These are phyloP conservation scores for Zeus faber DNA, from an alignment of 2,113 vertebrate species.

Conservation along the genomic window DNA sequence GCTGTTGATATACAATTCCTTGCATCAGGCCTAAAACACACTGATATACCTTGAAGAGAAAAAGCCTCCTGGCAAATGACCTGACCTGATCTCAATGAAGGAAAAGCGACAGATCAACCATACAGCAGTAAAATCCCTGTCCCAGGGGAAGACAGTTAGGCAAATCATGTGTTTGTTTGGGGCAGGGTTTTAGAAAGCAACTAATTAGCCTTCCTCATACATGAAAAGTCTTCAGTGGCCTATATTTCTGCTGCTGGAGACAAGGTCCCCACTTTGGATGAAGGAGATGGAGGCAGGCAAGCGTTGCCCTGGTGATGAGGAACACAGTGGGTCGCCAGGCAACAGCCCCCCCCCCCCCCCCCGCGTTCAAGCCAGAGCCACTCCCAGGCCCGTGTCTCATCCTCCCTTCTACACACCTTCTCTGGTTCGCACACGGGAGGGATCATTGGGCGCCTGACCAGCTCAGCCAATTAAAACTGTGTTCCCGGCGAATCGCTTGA, in stretches of 20 bases:
- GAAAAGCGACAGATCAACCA: too few relatives aligned
- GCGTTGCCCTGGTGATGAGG: slow-evolving; percentile 71
- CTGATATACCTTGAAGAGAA: too few relatives aligned
- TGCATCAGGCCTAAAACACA: too few relatives aligned
- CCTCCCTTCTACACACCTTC: slow-evolving; percentile 23
- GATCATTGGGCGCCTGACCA: slow-evolving; percentile 38
- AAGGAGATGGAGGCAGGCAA: slow-evolving; percentile 66
- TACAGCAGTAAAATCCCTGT: neutral
- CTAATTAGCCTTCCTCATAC: neutral
- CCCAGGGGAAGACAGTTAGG: too few relatives aligned
- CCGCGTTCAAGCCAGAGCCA: slow-evolving; percentile 52
- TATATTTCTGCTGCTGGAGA: slow-evolving; percentile 26
- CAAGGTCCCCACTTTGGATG: slow-evolving; percentile 33
- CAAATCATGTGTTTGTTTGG: slow-evolving; percentile 7
- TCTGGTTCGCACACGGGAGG: slow-evolving; percentile 28
- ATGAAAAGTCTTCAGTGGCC: slow-evolving; percentile 3
- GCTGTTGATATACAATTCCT: too few relatives aligned
- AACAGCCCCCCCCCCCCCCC: slow-evolving; percentile 73
- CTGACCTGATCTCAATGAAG: too few relatives aligned
- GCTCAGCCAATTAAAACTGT: slow-evolving; percentile 15
- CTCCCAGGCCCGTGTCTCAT: slow-evolving; percentile 45
- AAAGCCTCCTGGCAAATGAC: too few relatives aligned
- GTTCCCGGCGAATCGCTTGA: slow-evolving; percentile 26
- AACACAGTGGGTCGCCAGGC: slow-evolving; percentile 70
- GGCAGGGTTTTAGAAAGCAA: neutral